Base-by-base conservation (phyloP, 2,888 invertebrate genomes). In the Andricus quercusramuli region DNA sequence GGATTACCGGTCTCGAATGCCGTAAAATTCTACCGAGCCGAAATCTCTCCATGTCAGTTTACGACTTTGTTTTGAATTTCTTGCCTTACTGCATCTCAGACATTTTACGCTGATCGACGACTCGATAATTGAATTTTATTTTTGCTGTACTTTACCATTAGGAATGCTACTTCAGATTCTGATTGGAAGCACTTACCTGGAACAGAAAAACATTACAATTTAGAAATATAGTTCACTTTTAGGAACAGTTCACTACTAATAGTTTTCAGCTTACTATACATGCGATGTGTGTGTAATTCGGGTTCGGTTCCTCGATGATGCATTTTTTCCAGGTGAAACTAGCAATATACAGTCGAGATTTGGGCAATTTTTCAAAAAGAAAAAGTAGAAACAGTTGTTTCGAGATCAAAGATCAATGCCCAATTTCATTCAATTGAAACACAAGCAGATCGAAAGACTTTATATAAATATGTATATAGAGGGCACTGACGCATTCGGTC, bases 321-420 rank as follows among this genome's bases (percentile, higher is more conserved):
- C 11, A 11, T 11, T 11, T 41, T 41, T 41, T 41, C 11, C 11
- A 32, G 5, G 32, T 6, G 6, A 6, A 32, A 9, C 1, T 8
- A 37, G 8, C 1, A 37, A 37, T 9, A 37, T 41, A 56, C 5
- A 56, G n/a, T 56, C 17, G 0, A 56, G 17, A 56, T 2, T 56
- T 56, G 6, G 20, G 8, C 5, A n/a, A 56, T 56, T 56, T 56
- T 56, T 37, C 8, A 37, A 37, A 37, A 22, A n/a, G n/a, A 56
- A 56, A 84, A 85, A 87, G 87, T 82, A 84, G 86, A 84, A 83
- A 84, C 83, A 79, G 81, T 81, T 85, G 83, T 78, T 78, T 85
- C 82, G 83, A 87, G 86, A 89, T 88, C 85, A 86, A 89, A 87
- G 86, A 88, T 88, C 86, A 85, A 85, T 89, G 86, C 83, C 84